Base-by-base conservation (phyloP, 2,888 invertebrate genomes). In the Xestia c-nigrum region DNA sequence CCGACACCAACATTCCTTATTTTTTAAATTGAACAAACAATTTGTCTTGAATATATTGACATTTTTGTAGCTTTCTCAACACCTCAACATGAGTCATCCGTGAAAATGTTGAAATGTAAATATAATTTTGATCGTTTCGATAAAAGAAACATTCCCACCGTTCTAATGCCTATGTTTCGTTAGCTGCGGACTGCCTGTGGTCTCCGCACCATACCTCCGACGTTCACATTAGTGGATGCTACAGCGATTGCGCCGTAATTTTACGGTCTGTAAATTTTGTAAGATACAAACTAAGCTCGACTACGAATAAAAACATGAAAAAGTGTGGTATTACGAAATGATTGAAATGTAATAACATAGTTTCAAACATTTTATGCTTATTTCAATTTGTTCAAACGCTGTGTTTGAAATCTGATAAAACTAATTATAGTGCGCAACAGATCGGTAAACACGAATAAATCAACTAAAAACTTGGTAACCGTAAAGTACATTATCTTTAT, bases 201-300 rank as follows among this genome's bases (percentile, higher is more conserved):
- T 87, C 78, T 63, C 57, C 69, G 63, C 71, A 31, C 57, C 64
- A 76, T 70, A 81, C 65, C 69, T 72, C 74, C 46, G 73, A 79
- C 77, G 71, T 82, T 79, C 68, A 79, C 76, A 87, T 87, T 78
- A 84, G 73, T 80, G 66, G 72, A 68, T 78, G 68, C 52, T 75
- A 76, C 74, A 82, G 70, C 79, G 67, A 78, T 81, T 84, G 76
- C 76, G 70, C 72, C 72, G 74, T 86, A 89, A 89, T 88, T 89
- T 88, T 85, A 82, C 88, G 88, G 87, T 89, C 88, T 88, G 83
- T 85, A 77, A 85, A 85, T 85, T 86, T 83, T 71, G 72, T 87
- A 83, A 72, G 79, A 83, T 76, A 74, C 73, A 72, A 82, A 83
- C 79, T 68, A 71, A 79, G 47, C 66, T 63, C 43, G 72, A 31